A percentile compares a stretch with the other conserved stretches of the same genome.
These are phyloP conservation scores for Balaeniceps rex DNA, from an alignment of 2,113 vertebrate genomes.

Conservation along the genomic window DNA sequence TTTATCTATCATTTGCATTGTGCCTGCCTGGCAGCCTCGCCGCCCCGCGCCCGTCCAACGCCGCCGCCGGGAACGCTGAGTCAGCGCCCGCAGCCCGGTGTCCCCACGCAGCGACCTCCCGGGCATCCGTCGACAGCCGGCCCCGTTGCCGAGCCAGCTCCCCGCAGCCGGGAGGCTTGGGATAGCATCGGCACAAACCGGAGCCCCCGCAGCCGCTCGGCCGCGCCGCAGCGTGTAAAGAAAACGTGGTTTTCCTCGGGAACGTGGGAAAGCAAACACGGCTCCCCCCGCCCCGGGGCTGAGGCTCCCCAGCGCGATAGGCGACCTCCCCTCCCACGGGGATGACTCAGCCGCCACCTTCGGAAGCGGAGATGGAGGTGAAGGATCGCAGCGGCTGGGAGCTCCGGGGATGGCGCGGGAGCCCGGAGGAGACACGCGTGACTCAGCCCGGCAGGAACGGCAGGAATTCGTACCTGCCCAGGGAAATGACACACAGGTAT, in stretches of 20 bases:
- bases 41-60: background rate
- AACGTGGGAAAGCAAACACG: background rate
- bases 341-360: background rate
- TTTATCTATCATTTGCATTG: background rate
- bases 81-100: background rate
- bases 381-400: background rate
- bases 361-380: background rate
- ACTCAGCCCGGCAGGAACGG: conserved; percentile 11
- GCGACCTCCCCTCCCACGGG: background rate
- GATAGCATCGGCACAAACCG: background rate
- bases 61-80: background rate
- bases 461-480: conserved; percentile 32
- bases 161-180: background rate
- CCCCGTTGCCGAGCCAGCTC: background rate
- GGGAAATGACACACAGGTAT: background rate
- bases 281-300: background rate
- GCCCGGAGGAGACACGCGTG: background rate
- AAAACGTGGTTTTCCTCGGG: accelerated
- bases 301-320: background rate
- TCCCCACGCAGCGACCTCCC: background rate
- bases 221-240: background rate
- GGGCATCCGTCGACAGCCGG: background rate
- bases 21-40: background rate
- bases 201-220: background rate
- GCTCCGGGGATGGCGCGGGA: background rate